Base-by-base conservation (phyloP, 2,888 invertebrate genomes). In the Apamea epomidion region DNA sequence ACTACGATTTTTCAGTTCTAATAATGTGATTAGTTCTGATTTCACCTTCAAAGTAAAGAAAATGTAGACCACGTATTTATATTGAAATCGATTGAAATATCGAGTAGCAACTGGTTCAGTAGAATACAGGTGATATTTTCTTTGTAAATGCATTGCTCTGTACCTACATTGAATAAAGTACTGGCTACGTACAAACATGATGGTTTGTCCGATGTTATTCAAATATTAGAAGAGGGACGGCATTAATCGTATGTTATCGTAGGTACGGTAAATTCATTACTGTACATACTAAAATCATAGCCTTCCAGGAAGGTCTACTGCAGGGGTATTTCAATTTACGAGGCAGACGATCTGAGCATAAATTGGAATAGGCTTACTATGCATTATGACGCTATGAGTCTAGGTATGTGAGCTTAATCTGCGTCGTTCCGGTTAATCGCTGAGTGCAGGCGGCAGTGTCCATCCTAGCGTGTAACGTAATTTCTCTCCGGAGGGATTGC, bases 391-490 rank as follows among this genome's bases (percentile, higher is more conserved):
- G 60, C 65, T 84, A 62, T 70, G 78, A n/a, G 67, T 48, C 70
- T 76, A 62, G 16, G 73, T 76, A 77, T 76, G 71, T 75, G 71
- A 64, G 84, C 74, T 82, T 79, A 78, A 89, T 88, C 81, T 84
- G 70, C 75, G 73, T 76, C 83, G 81, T 84, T 81, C 82, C 76
- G 76, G 81, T 81, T 90, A 88, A 87, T 89, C 84, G 84, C 69
- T 67, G 80, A 78, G 83, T 85, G 85, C 84, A 84, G 83, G 82
- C 88, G 65, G 78, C 82, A 77, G 82, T 86, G 88, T 86, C 85
- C 88, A 86, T 77, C 76, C 73, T 83, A 82, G 78, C 90, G 89
- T 86, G 81, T 85, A 91, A 91, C 86, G 81, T 87, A 86, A 89
- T 91, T 88, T 88, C 85, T 82, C 81, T 81, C 81, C 68, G 80